Evolutionary conservation across 2,797 vertebrate genomes (phyloP).

Genomic region (Alca torda): DNA sequence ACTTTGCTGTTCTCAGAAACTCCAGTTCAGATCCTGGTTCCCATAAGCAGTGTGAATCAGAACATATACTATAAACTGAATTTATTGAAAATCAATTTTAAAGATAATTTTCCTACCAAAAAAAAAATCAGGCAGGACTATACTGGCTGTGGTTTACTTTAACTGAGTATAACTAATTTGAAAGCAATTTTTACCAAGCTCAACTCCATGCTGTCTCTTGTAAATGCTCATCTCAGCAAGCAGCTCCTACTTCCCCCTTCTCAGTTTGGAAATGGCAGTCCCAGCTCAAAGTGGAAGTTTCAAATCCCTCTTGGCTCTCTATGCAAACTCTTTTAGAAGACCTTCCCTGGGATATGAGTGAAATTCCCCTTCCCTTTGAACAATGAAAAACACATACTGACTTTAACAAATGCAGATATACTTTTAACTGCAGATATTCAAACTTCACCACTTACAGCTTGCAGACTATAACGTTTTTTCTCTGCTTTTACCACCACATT

Average conservation of each 20-base stretch:
- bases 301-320: background rate
- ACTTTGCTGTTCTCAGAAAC: background rate
- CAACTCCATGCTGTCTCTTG: background rate
- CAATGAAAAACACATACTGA: background rate
- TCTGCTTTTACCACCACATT: background rate
- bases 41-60: background rate
- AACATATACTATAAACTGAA: accelerated
- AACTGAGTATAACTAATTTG: background rate
- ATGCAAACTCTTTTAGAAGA: background rate
- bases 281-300: background rate
- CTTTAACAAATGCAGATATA: background rate
- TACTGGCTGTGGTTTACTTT: background rate
- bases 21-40: background rate
- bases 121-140: background rate
- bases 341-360: background rate
- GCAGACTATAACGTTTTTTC: background rate
- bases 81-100: background rate
- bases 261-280: background rate
- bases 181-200: background rate
- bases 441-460: background rate
- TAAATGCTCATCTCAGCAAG: background rate
- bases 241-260: background rate
- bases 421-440: background rate
- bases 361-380: background rate
- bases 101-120: background rate